phyloP scores from a whole-genome alignment of 1,140 invertebrate genomes.

The Heliconius congener region DNA sequence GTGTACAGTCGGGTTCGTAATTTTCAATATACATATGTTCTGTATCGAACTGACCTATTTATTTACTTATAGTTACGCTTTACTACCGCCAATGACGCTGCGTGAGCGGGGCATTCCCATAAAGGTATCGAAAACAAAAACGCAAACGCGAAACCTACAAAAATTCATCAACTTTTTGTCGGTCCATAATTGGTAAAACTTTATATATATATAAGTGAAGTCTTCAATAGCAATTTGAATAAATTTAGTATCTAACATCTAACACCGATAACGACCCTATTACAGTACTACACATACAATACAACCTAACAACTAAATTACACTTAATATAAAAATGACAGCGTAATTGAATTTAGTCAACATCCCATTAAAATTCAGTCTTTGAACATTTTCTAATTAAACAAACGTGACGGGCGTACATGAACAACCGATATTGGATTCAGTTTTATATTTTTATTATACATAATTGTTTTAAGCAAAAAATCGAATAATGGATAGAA shows the following conservation, averaged over 20 bases:
- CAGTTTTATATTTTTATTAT: background rate
- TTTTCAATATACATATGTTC: too few species aligned
- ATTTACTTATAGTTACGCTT: too few species aligned
- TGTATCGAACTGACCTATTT: too few species aligned
- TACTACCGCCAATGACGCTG: too few species aligned
- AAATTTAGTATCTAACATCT: constrained; percentile 28
- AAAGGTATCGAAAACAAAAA: too few species aligned
- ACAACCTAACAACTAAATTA: constrained; percentile 53
- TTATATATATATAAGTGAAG: background rate
- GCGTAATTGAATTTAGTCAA: constrained; percentile 76
- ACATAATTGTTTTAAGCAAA: background rate
- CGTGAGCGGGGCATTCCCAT: too few species aligned
- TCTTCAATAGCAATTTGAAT: background rate
- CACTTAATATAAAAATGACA: constrained; percentile 67
- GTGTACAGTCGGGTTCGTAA: too few species aligned
- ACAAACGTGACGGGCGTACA: constrained; percentile 54
- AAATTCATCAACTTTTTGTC: too few species aligned
- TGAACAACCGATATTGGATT: constrained; percentile 50
- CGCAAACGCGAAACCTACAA: too few species aligned
- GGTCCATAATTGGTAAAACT: too few species aligned
- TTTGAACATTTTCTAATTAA: constrained; percentile 76
- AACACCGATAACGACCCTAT: constrained; percentile 42
- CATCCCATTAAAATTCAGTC: constrained; percentile 76
- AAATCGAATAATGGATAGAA: background rate
- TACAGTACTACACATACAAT: constrained; percentile 27